Evolutionary conservation across 2,797 vertebrate species (phyloP), one percentile per base, ranked within the genome.

Genomic region (Pseudopleuronectes americanus): DNA sequence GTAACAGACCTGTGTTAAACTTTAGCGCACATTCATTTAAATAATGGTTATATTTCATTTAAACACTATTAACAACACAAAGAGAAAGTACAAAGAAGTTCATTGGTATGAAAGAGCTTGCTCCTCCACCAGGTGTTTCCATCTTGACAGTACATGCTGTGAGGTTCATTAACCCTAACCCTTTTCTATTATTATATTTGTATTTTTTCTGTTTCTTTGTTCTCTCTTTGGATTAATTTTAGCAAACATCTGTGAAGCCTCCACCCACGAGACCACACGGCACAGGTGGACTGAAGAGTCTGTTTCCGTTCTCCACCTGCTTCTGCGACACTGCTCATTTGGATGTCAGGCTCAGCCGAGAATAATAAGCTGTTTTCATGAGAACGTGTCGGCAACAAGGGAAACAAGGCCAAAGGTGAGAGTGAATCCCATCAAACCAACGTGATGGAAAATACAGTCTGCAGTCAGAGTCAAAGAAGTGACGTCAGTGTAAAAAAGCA

Each of bases 231-330:
- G 48, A 64, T 73, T 57, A 19, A 23, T 57, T 69, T 66, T 53
- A 7, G 24, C 77, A 63, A 74, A 49, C 60, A 45, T 68, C 68
- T 47, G 64, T 31, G 65, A n/a, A 13, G 21, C 62, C 33, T 80
- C 57, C 57, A 33, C 52, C 47, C 14, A 56, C 13, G 1, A 59
- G 54, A 41, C n/a, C 59, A 56, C 10, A 17, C 49, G 68, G 55
- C 68, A 63, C 59, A 8, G 58, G 22, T 63, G 49, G 52, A 65
- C 48, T 28, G 48, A 19, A 68, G 43, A 64, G 52, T 72, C 65
- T 64, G 64, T 84, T 82, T 68, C 70, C 66, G 68, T 74, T 24
- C 43, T 23, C 33, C 61, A 79, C 77, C 76, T 74, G 74, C 74
- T 81, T 63, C 65, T 48, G 14, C 60, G 53, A 49, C 54, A 38